phyloP scores from a whole-genome alignment of 2,797 vertebrate genomes.

The Pempheris klunzingeri region DNA sequence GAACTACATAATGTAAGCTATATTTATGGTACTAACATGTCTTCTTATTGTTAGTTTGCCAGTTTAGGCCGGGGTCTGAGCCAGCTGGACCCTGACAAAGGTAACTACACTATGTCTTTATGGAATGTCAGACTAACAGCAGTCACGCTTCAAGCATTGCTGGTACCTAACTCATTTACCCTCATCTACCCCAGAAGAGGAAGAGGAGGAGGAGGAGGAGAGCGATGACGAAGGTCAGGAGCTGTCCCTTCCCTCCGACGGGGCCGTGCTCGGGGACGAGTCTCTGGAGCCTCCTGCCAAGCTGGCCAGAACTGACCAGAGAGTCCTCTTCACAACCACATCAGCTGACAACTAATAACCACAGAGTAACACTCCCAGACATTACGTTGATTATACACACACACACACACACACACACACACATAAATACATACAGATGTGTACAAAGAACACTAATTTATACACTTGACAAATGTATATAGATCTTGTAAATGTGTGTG shows the following conservation, averaged over 20 bases:
- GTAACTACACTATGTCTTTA: conserved; percentile 70
- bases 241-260: conserved; percentile 86
- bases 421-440: conserved; percentile 41
- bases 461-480: conserved; percentile 72
- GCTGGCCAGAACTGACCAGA: conserved; percentile 90
- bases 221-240: conserved; percentile 93
- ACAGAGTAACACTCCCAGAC: conserved; percentile 24
- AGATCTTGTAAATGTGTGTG: conserved; percentile 66
- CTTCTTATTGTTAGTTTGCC: conserved; percentile 86
- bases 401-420: conserved; percentile 38
- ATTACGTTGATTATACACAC: conserved; percentile 14
- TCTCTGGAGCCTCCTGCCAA: conserved; percentile 92
- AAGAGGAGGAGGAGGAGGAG: conserved; percentile 95
- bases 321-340: conserved; percentile 88
- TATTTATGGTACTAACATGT: conserved; percentile 15
- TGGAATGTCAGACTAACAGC: not conserved
- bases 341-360: conserved; percentile 82
- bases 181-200: conserved; percentile 86
- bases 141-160: not conserved
- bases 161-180: conserved; percentile 1
- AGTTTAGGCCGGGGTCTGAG: conserved; percentile 91
- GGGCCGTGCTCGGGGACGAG: conserved; percentile 85
- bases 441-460: conserved; percentile 75
- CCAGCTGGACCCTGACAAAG: conserved; percentile 94
- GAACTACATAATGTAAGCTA: not conserved